phyloP scores from a whole-genome alignment of 2,797 vertebrate species.

The Phylloscopus collybita region DNA sequence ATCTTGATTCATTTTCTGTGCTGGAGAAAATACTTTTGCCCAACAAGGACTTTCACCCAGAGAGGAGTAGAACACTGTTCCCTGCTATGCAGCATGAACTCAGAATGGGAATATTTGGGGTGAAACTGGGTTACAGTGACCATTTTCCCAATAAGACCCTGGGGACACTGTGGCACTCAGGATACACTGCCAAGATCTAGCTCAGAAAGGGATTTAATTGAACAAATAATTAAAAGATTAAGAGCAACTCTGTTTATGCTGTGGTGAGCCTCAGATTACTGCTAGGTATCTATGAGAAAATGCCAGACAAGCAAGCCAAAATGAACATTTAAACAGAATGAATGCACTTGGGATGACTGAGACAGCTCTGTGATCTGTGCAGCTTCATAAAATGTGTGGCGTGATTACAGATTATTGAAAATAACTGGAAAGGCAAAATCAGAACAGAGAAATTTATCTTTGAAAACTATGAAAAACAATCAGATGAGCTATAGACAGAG shows the following conservation, averaged over 20 bases:
- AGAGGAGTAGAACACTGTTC: neutral
- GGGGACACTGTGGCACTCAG: neutral
- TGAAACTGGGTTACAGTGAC: neutral
- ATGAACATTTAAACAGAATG: neutral
- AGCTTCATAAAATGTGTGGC: neutral
- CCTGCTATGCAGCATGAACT: no score
- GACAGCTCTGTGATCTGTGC: neutral
- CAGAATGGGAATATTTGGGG: neutral
- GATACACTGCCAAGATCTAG: neutral
- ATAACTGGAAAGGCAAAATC: neutral
- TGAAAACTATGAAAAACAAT: neutral
- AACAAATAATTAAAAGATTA: neutral
- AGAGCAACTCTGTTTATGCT: neutral
- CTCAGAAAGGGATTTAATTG: neutral
- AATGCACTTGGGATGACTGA: neutral
- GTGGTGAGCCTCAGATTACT: neutral
- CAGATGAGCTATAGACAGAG: neutral
- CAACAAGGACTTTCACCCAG: neutral
- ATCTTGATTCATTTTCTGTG: neutral
- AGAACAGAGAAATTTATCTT: neutral
- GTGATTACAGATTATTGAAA: neutral
- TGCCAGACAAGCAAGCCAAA: neutral
- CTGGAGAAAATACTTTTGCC: neutral
- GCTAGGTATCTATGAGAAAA: neutral
- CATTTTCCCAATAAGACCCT: neutral